Base-by-base conservation (phyloP, 2,797 vertebrate species). In the Scolopax bukidnonensis region DNA sequence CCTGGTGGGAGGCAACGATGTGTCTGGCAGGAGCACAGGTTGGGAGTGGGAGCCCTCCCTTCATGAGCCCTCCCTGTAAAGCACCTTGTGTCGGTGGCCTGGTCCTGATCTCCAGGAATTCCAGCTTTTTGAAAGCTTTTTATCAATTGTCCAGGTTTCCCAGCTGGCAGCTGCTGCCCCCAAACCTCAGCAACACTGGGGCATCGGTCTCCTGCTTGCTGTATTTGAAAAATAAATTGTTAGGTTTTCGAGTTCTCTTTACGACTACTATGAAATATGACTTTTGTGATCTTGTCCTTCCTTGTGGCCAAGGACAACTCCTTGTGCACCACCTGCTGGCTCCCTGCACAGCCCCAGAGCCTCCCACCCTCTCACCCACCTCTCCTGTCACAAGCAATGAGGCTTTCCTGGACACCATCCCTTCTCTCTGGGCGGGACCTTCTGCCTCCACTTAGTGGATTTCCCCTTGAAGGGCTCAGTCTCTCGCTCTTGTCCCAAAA, bases 401-500 rank as follows among this genome's bases (percentile, higher is more conserved):
- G 28, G 50, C 32, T 73, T 38, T 47, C 24, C 78, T n/a, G 41
- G 27, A 41, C 41, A 10, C 16, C 77, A 30, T 2, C 32, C 33
- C 21, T 40, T 8, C 41, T 21, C 73, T 32, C 53, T 5, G 12
- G 53, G 30, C n/a, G 32, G 61, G 27, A 5, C 1, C 18, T 47
- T n/a, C 67, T 2, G 0, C 8, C 27, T 77, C 30, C 28, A 13
- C 4, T 2, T 28, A 9, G 6, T 0, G 50, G 36, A 28, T 64
- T 87, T 60, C 50, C 53, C 69, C 68, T 75, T 0, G 0, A 32
- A 53, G 51, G 10, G 17, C 21, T 59, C 2, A 23, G 8, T 41
- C 10, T 0, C 43, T 36, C 3, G 0, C 54, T 41, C 53, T 24
- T 1, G 2, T 7, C 54, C 59, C 30, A 3, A n/a, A 77, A 27